phyloP scores from a whole-genome alignment of 1,140 invertebrate genomes.

The Streblospio benedicti region DNA sequence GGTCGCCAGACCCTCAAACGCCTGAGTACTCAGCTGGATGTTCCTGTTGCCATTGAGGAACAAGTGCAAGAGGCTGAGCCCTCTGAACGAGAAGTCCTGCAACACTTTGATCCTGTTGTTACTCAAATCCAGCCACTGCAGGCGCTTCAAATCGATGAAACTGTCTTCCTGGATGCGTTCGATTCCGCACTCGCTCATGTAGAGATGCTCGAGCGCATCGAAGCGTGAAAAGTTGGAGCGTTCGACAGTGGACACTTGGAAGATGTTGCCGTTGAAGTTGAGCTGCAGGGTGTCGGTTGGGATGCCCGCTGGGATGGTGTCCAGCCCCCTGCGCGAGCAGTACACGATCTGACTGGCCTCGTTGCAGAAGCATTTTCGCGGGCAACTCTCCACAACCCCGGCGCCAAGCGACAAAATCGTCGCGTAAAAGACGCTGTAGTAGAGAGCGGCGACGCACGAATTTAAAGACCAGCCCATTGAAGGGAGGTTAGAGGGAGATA shows the following conservation, averaged over 20 bases:
- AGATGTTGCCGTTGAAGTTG: conserved; percentile 40
- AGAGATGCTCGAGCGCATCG: conserved; percentile 34
- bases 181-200: conserved; percentile 41
- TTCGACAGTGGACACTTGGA: conserved; percentile 27
- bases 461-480: too few relatives aligned
- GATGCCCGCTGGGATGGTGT: conserved; percentile 37
- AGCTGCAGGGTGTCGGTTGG: conserved; percentile 36
- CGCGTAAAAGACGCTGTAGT: too few relatives aligned
- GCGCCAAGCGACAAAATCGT: too few relatives aligned
- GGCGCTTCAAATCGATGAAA: conserved; percentile 34
- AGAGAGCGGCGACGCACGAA: too few relatives aligned
- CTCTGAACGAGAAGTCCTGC: conserved; percentile 40
- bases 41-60: conserved; percentile 42
- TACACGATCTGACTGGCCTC: conserved; percentile 36
- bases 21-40: conserved; percentile 32
- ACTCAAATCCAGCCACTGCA: conserved; percentile 43
- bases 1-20: conserved; percentile 37
- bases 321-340: conserved; percentile 35
- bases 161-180: conserved; percentile 37
- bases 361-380: conserved; percentile 40
- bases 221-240: conserved; percentile 35
- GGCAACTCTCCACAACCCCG: conserved; percentile 23
- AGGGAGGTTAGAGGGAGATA: too few relatives aligned
- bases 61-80: conserved; percentile 37
- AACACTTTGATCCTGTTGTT: conserved; percentile 39